Percentiles rank a stretch among this genome's conserved stretches.
phyloP scores from a whole-genome alignment of 2,113 vertebrate genomes.

The Progne subis region DNA sequence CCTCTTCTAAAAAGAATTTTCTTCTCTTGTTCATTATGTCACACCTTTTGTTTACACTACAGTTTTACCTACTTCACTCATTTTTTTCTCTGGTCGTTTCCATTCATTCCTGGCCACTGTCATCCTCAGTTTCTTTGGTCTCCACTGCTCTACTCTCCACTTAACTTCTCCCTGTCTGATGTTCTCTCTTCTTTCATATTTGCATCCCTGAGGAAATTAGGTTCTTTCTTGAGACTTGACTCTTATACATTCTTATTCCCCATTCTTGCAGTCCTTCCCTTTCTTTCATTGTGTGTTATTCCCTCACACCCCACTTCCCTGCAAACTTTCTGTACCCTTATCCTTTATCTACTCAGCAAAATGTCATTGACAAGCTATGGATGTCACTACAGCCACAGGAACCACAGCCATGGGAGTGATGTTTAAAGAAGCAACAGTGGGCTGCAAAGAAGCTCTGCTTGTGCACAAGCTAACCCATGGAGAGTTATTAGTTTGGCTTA shows the following conservation, averaged over 20 bases:
- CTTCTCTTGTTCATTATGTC: background rate
- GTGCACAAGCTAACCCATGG: background rate
- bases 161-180: background rate
- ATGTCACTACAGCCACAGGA: background rate
- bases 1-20: background rate
- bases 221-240: background rate
- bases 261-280: background rate
- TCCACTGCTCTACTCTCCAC: background rate
- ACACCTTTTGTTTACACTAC: background rate
- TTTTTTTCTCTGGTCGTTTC: background rate
- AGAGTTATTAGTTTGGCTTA: slow-evolving; percentile 3
- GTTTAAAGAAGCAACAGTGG: background rate
- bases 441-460: background rate
- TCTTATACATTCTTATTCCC: background rate
- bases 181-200: background rate
- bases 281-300: background rate
- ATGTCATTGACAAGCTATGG: background rate
- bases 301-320: background rate
- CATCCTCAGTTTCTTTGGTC: background rate
- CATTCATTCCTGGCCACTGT: background rate
- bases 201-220: background rate
- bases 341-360: background rate
- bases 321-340: background rate
- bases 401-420: background rate
- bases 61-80: background rate